Percentiles rank a stretch among this genome's conserved stretches.
These are phyloP conservation scores for Megaleporinus macrocephalus DNA, from an alignment of 2,113 vertebrate genomes.

Conservation along the genomic window DNA sequence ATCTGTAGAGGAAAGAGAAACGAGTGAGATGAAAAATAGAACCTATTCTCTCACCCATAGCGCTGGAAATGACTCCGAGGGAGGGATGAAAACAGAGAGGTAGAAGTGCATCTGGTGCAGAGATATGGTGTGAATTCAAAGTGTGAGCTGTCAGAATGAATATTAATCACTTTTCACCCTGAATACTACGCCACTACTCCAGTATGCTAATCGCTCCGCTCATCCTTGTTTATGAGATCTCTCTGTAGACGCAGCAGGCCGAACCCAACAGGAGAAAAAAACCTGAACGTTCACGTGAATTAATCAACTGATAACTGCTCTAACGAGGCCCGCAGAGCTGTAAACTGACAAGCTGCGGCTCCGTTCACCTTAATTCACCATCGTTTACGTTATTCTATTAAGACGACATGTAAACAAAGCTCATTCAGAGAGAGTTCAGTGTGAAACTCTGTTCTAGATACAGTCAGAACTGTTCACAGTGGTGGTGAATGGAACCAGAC, in stretches of 20 bases:
- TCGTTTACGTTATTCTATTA: too few species aligned
- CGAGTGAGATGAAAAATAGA: constrained; percentile 6
- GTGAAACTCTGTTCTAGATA: too few species aligned
- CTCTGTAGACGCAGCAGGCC: not conserved
- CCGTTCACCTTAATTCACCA: too few species aligned
- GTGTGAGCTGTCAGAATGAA: not conserved
- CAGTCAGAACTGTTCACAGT: too few species aligned
- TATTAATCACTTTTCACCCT: constrained; percentile 10
- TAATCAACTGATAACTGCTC: too few species aligned
- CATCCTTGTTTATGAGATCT: constrained; percentile 1
- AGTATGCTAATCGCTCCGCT: not conserved
- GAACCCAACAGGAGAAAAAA: not conserved
- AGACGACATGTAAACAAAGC: too few species aligned
- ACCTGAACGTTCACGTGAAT: not conserved
- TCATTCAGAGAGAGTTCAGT: too few species aligned
- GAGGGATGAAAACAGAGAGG: not conserved
- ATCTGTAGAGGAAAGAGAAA: constrained; percentile 9
- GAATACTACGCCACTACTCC: not conserved
- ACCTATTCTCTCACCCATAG: constrained; percentile 6
- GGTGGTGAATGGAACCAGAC: too few species aligned
- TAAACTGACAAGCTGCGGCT: too few species aligned
- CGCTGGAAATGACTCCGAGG: not conserved
- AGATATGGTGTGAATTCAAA: not conserved
- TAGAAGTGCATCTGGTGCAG: not conserved
- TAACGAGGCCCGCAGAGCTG: too few species aligned